These are phyloP conservation scores for Morone saxatilis DNA, from an alignment of 2,113 vertebrate genomes.

Conservation along the genomic window DNA sequence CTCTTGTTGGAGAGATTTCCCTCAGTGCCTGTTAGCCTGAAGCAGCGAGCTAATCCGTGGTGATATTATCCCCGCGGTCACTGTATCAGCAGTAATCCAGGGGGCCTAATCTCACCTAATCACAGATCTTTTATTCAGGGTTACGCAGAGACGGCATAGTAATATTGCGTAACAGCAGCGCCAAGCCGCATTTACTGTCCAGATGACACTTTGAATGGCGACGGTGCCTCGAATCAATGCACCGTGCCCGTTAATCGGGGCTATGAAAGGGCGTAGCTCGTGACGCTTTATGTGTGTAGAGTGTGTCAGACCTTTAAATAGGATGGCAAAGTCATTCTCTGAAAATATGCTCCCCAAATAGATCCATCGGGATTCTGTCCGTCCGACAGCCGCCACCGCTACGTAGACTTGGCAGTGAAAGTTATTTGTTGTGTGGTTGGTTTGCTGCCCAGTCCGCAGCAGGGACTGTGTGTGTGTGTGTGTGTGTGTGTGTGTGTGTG, in stretches of 20 bases:
- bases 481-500: background rate
- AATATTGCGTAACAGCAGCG: background rate
- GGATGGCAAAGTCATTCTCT: background rate
- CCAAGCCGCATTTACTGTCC: background rate
- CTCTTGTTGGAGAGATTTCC: slow-evolving; percentile 23
- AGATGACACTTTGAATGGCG: background rate
- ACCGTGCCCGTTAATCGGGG: background rate
- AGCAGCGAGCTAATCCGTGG: slow-evolving; percentile 37
- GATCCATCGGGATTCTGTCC: background rate
- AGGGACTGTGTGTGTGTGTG: too few species aligned
- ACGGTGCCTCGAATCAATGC: background rate
- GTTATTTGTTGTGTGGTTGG: background rate
- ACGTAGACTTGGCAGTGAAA: background rate
- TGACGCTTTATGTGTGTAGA: background rate
- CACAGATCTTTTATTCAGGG: slow-evolving; percentile 36
- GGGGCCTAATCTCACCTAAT: slow-evolving; percentile 21
- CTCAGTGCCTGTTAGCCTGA: slow-evolving; percentile 5
- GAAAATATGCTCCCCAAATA: background rate
- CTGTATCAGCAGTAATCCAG: slow-evolving; percentile 45
- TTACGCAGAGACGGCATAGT: background rate
- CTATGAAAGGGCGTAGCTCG: background rate
- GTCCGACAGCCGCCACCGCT: background rate
- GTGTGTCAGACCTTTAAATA: background rate
- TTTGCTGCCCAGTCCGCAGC: background rate
- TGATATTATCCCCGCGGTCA: slow-evolving; percentile 16